Evolutionary conservation across 2,888 invertebrate species (phyloP).

Genomic region (Brachyptera putata): DNA sequence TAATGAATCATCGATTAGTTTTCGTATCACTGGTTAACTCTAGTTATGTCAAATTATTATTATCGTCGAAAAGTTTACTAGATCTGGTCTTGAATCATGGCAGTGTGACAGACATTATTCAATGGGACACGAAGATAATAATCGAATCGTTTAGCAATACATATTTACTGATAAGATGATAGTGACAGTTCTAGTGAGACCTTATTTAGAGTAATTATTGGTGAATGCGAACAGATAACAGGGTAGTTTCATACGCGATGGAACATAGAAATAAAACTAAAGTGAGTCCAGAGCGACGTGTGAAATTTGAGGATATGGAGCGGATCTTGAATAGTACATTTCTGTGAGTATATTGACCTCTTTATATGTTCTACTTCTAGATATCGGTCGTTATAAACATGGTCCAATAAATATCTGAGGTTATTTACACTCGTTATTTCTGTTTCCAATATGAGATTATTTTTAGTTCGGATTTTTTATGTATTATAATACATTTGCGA

Average conservation of each 20-base stretch:
- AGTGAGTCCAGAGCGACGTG: background rate
- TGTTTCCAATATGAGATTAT: no score
- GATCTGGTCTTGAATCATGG: no score
- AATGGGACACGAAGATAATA: conserved; percentile 8
- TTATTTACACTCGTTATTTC: no score
- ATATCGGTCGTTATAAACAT: no score
- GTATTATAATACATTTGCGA: no score
- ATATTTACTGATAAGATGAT: conserved; percentile 16
- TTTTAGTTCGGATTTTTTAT: no score
- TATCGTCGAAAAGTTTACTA: no score
- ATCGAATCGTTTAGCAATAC: conserved; percentile 3
- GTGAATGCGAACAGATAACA: background rate
- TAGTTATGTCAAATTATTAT: conserved; percentile 12
- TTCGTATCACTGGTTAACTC: conserved; percentile 6
- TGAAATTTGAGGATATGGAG: conserved; percentile 24
- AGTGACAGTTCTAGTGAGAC: background rate
- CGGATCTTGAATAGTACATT: conserved; percentile 22
- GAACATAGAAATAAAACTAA: background rate
- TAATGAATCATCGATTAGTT: background rate
- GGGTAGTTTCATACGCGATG: conserved; percentile 3
- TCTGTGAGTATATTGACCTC: conserved; percentile 20
- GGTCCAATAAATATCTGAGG: no score
- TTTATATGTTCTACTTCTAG: no score
- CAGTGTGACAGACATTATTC: background rate
- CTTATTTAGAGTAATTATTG: background rate